Conservation (phyloP, 2,888 invertebrate species). For the Andrena bicolor region DNA sequence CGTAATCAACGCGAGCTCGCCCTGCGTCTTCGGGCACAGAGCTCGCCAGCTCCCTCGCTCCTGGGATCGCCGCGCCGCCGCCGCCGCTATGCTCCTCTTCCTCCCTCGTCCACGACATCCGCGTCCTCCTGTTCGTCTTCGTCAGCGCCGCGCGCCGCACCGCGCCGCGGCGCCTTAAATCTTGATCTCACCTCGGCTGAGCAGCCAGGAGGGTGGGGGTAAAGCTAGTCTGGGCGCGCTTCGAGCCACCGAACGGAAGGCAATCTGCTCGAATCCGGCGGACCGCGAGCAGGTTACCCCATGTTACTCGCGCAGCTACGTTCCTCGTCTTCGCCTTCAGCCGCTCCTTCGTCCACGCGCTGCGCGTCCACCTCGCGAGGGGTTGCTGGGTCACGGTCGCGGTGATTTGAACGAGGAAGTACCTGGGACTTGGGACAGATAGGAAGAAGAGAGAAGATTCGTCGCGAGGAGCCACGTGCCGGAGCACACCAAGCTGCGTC, state of each 20-base stretch:
- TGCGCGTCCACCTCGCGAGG: neutral
- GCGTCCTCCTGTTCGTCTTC: constrained; percentile 55
- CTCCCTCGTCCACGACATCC: constrained; percentile 31
- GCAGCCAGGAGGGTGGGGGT: constrained; percentile 73
- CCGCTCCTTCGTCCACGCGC: constrained; percentile 2
- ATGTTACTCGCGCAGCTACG: constrained; percentile 42
- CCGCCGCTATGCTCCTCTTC: constrained; percentile 22
- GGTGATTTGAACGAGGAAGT: neutral
- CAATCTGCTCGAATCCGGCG: constrained; percentile 84
- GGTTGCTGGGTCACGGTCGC: neutral
- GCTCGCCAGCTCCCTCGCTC: neutral
- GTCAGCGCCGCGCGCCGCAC: constrained; percentile 43
- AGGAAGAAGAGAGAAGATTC: neutral
- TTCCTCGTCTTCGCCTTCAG: constrained; percentile 7
- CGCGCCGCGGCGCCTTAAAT: constrained; percentile 79
- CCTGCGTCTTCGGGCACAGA: constrained; percentile 10
- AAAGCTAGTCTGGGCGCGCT: constrained; percentile 84
- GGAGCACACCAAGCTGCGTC: neutral
- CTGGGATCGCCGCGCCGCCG: neutral
- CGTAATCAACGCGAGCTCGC: constrained; percentile 41
- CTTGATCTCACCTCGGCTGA: constrained; percentile 80
- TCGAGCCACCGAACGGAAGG: constrained; percentile 83
- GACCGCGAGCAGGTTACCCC: constrained; percentile 82
- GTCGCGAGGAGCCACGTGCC: too few species aligned
- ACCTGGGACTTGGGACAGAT: neutral